Conservation (phyloP, 2,888 invertebrate genomes). For the Polydesmus complanatus region DNA sequence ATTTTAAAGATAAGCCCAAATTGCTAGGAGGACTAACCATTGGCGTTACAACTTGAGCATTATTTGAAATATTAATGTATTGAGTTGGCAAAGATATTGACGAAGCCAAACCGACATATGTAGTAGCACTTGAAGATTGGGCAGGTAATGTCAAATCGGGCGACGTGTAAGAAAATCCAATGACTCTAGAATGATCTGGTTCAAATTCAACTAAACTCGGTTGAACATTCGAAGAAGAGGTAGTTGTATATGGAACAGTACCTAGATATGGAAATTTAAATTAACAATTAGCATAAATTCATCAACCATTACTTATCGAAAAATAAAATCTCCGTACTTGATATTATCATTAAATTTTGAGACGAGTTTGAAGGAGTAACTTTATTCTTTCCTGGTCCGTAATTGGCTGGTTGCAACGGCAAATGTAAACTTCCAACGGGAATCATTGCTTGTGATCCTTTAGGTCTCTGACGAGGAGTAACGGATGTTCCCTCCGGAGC, state of each 20-base stretch:
- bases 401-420: constrained; percentile 17
- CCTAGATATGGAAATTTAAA: background rate
- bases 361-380: constrained; percentile 7
- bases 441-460: constrained; percentile 35
- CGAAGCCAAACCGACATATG: background rate
- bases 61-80: background rate
- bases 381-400: constrained; percentile 6
- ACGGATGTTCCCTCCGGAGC: constrained; percentile 48
- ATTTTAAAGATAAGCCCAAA: background rate
- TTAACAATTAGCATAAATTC: background rate
- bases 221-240: background rate
- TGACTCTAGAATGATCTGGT: background rate
- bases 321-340: background rate
- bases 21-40: background rate
- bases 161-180: background rate
- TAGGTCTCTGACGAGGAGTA: constrained; percentile 67
- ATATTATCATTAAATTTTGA: background rate
- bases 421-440: constrained; percentile 23
- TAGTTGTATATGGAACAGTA: background rate
- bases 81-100: background rate
- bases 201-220: background rate
- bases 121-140: background rate
- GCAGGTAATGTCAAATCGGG: background rate
- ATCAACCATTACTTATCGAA: background rate
- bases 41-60: background rate